Base-by-base conservation (phyloP, 2,113 vertebrate species). In the Scatophagus argus region DNA sequence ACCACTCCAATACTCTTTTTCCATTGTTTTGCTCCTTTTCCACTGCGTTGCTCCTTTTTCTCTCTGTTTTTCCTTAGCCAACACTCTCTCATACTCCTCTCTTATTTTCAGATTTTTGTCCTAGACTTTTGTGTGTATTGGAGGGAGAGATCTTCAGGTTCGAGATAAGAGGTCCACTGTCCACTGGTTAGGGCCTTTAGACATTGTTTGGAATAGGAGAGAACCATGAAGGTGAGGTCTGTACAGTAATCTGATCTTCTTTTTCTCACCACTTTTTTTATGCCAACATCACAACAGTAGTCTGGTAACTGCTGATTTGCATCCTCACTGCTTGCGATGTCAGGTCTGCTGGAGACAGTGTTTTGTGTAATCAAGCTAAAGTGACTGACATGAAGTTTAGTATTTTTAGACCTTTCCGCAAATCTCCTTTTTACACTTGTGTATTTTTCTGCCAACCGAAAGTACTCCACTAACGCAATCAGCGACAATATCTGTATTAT, bases 21-120 rank as follows among this genome's bases (percentile, higher is more conserved):
- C 55, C 68, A 54, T 84, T 85, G 76, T 85, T 72, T 85, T 58
- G 27, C 79, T 61, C 38, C n/a, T n/a, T n/a, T n/a, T n/a, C n/a
- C n/a, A n/a, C n/a, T n/a, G n/a, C n/a, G n/a, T n/a, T n/a, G n/a
- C n/a, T n/a, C n/a, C n/a, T 43, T 77, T 67, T 66, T 39, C 32
- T 74, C 47, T n/a, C 49, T 77, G 54, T 36, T 21, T 83, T 78
- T 66, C 23, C 55, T 84, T 47, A 44, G 23, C 27, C 17, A 49
- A 41, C 31, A 60, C 77, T 87, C 8, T 16, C 38, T 2, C 59
- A 21, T 49, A 10, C 47, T 64, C 66, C 47, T 64, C 66, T 36
- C n/a, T 39, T 12, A 17, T 56, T 46, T 32, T 71, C 41, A 65
- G 46, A 23, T 47, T 39, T 5, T 34, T 47, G 5, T 31, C 23